These are phyloP conservation scores for Itoplectis maculator DNA, from an alignment of 2,888 invertebrate species.

Conservation along the genomic window DNA sequence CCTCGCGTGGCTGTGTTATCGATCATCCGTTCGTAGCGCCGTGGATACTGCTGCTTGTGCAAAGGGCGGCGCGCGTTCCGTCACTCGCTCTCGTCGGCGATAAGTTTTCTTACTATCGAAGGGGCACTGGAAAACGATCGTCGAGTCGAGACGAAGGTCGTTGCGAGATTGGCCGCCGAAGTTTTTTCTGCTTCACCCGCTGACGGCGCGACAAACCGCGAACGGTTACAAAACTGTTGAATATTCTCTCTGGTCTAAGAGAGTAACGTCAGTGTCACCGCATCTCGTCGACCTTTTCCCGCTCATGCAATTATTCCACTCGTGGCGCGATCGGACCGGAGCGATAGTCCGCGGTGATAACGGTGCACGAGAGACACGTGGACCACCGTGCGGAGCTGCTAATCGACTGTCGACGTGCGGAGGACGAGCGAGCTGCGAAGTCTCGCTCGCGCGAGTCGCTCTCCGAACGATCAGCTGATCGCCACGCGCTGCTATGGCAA, in stretches of 20 bases:
- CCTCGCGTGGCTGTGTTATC: slow-evolving; percentile 40
- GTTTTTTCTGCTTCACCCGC: too few relatives aligned
- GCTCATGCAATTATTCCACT: not conserved
- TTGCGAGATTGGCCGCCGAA: too few relatives aligned
- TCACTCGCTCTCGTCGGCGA: not conserved
- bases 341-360: slow-evolving; percentile 45
- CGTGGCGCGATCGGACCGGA: not conserved
- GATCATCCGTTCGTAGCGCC: slow-evolving; percentile 32
- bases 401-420: slow-evolving; percentile 22
- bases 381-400: not conserved
- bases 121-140: too few relatives aligned
- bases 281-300: slow-evolving; percentile 21
- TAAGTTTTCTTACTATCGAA: not conserved
- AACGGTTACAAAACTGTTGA: slow-evolving; percentile 15
- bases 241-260: slow-evolving; percentile 45
- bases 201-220: too few relatives aligned
- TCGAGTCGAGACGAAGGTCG: too few relatives aligned
- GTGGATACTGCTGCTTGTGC: slow-evolving; percentile 11
- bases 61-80: slow-evolving; percentile 20
- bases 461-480: slow-evolving; percentile 82
- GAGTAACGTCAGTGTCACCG: slow-evolving; percentile 39
- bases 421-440: slow-evolving; percentile 62
- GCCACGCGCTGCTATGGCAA: slow-evolving; percentile 81
- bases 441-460: slow-evolving; percentile 64
- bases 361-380: not conserved